Base-by-base conservation (phyloP, 2,797 vertebrate species). In the Heterohyrax brucei region DNA sequence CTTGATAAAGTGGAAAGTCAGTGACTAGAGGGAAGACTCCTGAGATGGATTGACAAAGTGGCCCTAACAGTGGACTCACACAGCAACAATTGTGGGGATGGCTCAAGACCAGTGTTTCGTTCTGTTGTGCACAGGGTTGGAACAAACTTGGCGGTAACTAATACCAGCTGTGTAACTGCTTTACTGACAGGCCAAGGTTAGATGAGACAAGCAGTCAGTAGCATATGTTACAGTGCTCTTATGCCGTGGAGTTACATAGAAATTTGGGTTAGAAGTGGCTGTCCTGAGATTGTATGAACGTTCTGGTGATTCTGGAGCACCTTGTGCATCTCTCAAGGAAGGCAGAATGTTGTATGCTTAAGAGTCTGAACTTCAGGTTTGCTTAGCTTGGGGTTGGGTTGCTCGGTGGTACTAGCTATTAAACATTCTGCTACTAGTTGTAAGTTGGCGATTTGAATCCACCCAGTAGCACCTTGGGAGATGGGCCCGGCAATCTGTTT, bases 181-280 rank as follows among this genome's bases (percentile, higher is more conserved):
- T 80, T 56, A 26, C 1, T 39, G 33, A 22, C 48, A 53, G 19
- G 0, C 77, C 13, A 13, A 13, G 50, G 53, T 46, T 21, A 0
- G 53, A 5, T 24, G 39, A 88, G 59, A 48, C 7, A 62, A 22
- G 33, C 18, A 44, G 28, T n/a, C 56, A 64, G n/a, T 26, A 2
- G 4, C 6, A 28, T 2, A 18, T 68, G 28, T 77, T 28, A 4
- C 14, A 0, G 0, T 12, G 22, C 19, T 64, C 0, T 44, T 44
- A 4, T 50, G 16, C 39, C 13, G 1, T 19, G 33, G 13, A 28
- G 7, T 30, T 39, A 5, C 8, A 12, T 53, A 21, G 39, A 76
- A 7, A 28, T n/a, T 28, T 56, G 53, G 53, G 18, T 56, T 56
- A 56, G 53, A 16, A 56, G 18, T 14, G 13, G 53, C 12, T 56